phyloP scores from a whole-genome alignment of 2,113 vertebrate genomes.

The Pituophis catenifer region DNA sequence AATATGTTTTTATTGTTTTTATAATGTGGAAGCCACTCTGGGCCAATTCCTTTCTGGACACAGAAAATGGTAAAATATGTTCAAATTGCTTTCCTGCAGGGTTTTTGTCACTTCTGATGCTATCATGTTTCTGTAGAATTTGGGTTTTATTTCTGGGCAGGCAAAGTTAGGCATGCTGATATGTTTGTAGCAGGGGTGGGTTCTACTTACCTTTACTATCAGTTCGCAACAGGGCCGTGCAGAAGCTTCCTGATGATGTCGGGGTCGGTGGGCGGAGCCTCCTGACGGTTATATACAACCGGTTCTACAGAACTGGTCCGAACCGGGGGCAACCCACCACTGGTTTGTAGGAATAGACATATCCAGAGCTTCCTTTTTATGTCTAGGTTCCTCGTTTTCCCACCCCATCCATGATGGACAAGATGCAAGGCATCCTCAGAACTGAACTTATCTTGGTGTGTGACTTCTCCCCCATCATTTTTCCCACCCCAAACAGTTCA shows the following conservation, averaged over 20 bases:
- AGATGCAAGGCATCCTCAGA: not conserved
- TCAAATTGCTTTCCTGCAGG: not conserved
- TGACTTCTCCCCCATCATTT: not conserved
- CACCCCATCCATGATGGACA: not conserved
- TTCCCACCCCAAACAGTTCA: not conserved
- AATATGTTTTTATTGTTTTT: not conserved
- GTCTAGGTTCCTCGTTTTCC: not conserved
- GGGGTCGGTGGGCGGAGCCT: no score
- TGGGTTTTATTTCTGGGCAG: not conserved
- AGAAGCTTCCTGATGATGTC: no score
- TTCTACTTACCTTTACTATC: no score
- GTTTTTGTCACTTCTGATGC: not conserved
- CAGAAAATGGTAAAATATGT: not conserved
- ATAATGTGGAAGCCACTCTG: not conserved
- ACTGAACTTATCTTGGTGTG: not conserved
- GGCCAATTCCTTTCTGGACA: not conserved
- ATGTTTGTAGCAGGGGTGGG: not conserved
- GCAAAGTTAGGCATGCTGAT: not conserved
- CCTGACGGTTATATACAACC: no score
- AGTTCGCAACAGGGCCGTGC: no score
- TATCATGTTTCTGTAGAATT: not conserved
- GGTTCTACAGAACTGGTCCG: no score
- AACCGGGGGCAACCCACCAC: no score
- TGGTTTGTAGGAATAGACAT: not conserved
- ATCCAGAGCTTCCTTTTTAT: not conserved